Evolutionary conservation across 2,113 vertebrate genomes (phyloP).

Genomic region (Paradoxurus hermaphroditus): DNA sequence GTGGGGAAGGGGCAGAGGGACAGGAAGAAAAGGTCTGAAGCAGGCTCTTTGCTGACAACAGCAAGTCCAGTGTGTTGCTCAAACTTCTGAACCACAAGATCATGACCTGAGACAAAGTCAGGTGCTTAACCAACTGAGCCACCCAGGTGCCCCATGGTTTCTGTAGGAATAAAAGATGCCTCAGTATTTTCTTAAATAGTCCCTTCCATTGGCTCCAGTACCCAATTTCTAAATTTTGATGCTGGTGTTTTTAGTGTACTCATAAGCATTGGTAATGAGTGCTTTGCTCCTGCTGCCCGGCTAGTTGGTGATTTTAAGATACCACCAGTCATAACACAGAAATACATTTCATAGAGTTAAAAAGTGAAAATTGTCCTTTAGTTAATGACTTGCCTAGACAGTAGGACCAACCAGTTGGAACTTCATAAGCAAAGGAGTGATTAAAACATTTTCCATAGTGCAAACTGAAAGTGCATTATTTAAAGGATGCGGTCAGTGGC

Average conservation of each 20-base stretch:
- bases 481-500: neutral
- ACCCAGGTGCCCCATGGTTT: no score
- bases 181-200: neutral
- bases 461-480: neutral
- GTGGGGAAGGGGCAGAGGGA: no score
- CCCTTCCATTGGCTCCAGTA: neutral
- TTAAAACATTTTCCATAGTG: neutral
- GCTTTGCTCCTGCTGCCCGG: neutral
- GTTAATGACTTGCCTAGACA: neutral
- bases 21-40: no score
- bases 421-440: neutral
- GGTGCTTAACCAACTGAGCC: no score
- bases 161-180: no score
- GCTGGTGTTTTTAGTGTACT: neutral
- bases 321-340: neutral
- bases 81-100: no score
- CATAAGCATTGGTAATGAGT: neutral
- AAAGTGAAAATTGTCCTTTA: slow-evolving; percentile 13
- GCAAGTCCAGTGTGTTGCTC: no score
- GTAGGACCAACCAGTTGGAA: neutral
- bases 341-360: neutral
- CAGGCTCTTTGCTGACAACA: no score
- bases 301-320: neutral
- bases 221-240: neutral
- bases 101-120: no score